These are phyloP conservation scores for Phasia obesa DNA, from an alignment of 2,888 invertebrate genomes.

Conservation along the genomic window DNA sequence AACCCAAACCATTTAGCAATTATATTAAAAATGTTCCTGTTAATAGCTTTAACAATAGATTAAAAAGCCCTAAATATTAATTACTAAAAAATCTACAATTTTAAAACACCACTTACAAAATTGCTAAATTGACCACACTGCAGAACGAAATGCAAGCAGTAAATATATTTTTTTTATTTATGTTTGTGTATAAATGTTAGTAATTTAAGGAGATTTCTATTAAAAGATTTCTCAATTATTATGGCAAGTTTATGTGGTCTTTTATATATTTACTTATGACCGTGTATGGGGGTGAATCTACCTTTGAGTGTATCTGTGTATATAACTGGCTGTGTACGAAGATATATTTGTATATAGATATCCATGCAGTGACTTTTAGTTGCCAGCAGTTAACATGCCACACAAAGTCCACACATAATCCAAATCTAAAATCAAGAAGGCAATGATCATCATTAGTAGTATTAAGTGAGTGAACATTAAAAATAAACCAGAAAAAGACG, in stretches of 20 bases:
- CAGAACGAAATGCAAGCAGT: not conserved
- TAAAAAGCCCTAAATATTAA: too few species aligned
- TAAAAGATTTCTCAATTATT: constrained; percentile 68
- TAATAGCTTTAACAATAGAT: too few species aligned
- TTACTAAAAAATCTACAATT: too few species aligned
- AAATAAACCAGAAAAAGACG: constrained; percentile 45
- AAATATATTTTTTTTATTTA: not conserved
- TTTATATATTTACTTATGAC: not conserved
- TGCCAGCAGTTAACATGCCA: constrained; percentile 73
- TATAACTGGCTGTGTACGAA: not conserved
- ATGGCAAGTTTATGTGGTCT: constrained; percentile 62
- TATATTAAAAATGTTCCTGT: too few species aligned
- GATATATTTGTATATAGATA: constrained; percentile 66
- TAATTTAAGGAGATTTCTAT: constrained; percentile 67
- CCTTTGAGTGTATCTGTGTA: constrained; percentile 8
- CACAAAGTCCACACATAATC: constrained; percentile 74
- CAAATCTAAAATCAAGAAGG: constrained; percentile 76
- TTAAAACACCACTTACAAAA: too few species aligned
- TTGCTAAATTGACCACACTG: not conserved
- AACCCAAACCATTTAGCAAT: too few species aligned
- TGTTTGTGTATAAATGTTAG: constrained; percentile 15
- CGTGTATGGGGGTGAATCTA: not conserved
- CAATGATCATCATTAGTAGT: constrained; percentile 73
- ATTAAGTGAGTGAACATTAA: constrained; percentile 55
- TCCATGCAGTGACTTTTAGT: constrained; percentile 76